Evolutionary conservation across 2,888 invertebrate species (phyloP), one percentile per base, ranked within the genome.

Genomic region (Ornithoptera priamus): DNA sequence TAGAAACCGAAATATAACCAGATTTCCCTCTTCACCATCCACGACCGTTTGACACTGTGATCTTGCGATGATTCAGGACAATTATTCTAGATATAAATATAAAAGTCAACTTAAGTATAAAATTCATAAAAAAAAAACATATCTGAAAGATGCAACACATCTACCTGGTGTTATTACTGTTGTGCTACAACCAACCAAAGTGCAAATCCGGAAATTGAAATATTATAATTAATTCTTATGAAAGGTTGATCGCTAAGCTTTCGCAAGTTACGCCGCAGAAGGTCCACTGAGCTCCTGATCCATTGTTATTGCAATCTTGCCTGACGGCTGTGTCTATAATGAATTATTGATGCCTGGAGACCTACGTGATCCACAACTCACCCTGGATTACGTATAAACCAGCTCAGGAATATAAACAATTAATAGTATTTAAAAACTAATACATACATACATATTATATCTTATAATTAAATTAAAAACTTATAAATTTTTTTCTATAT

Each of bases 261-360:
- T 70, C 67, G 22, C 72, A 56, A n/a, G 77, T 80, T 78, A 53
- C 0, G 56, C 22, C 72, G 65, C 64, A 73, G 80, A 83, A 85
- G 82, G 83, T 83, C 74, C 73, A 76, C 81, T 78, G 82, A 80
- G 84, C 80, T 83, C 83, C 80, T 81, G 82, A 86, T 86, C 80
- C 83, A 92, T 92, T 92, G 86, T 86, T 88, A 92, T 92, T 88
- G 87, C 88, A 80, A 82, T 77, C 81, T 81, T 83, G 90, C 85
- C 78, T 79, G 78, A 81, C 82, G 80, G 81, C 80, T 81, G 85
- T 77, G 77, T 71, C 80, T 81, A 78, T 76, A 77, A 90, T 92
- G 91, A 88, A 92, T 92, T 88, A 92, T 92, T 87, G 85, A 92
- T 89, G 84, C 72, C 78, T 76, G 77, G 80, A 77, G 79, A 80